Evolutionary conservation across 2,797 vertebrate genomes (phyloP).

Genomic region (Melanotaenia boesemani): DNA sequence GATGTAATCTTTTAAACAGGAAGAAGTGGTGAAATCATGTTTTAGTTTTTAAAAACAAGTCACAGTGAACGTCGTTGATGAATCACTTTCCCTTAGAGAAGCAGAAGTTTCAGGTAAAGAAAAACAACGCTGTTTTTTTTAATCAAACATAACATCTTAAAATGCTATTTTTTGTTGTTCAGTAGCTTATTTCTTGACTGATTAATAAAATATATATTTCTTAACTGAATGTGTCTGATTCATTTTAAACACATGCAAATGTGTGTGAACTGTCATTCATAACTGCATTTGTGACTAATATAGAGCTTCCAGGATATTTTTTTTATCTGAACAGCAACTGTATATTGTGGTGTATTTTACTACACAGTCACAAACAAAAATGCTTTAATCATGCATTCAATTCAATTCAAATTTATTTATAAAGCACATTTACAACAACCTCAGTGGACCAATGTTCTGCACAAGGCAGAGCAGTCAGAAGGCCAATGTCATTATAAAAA

Average conservation of each 20-base stretch:
- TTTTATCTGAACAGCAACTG: no score
- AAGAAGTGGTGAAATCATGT: conserved; percentile 22
- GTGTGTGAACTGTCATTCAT: background rate
- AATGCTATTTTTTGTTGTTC: background rate
- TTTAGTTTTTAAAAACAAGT: conserved; percentile 3
- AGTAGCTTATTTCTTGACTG: background rate
- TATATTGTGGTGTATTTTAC: background rate
- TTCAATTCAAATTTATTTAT: no score
- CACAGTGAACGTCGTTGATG: background rate
- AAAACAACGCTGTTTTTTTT: background rate
- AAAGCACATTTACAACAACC: no score
- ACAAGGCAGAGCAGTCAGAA: no score
- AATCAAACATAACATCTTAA: background rate
- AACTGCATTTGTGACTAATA: no score
- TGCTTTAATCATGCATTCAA: background rate
- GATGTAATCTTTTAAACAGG: conserved; percentile 22
- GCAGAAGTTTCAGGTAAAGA: background rate
- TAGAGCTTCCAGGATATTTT: no score
- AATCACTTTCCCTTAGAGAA: conserved; percentile 4
- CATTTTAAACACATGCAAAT: background rate
- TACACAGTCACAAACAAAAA: background rate
- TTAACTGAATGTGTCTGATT: background rate
- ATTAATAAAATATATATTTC: background rate
- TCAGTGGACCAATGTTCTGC: no score
- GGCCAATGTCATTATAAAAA: no score